These are phyloP conservation scores for Cetonia aurata DNA, from an alignment of 2,888 invertebrate species.

Conservation along the genomic window DNA sequence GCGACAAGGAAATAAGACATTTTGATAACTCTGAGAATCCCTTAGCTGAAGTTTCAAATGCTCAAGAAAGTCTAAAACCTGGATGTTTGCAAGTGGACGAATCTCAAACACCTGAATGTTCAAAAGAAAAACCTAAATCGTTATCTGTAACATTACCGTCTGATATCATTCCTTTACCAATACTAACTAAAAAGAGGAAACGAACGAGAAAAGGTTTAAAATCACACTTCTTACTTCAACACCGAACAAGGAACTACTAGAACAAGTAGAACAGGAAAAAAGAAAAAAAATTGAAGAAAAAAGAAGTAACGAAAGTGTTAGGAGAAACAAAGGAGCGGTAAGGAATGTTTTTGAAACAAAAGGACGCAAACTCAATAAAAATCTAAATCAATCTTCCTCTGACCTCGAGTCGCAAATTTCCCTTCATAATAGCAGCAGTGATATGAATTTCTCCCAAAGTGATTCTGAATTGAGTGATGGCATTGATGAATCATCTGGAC, in stretches of 20 bases:
- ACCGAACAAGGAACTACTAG: background rate
- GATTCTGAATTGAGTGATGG: background rate
- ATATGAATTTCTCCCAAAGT: background rate
- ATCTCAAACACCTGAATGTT: background rate
- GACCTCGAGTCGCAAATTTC: background rate
- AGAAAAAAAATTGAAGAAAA: background rate
- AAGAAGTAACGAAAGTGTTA: too few species aligned
- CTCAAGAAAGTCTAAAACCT: background rate
- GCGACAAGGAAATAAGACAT: too few species aligned
- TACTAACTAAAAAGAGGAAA: background rate
- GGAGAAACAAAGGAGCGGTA: too few species aligned
- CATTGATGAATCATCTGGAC: background rate
- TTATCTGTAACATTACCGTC: background rate
- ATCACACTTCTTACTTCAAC: slow-evolving; percentile 3
- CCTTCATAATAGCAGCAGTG: background rate
- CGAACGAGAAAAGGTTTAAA: background rate
- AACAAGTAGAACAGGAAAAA: background rate
- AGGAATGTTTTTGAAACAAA: background rate
- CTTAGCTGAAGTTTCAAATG: background rate
- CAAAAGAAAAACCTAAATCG: background rate
- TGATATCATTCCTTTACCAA: slow-evolving; percentile 2
- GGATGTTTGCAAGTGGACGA: background rate
- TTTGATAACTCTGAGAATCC: too few species aligned
- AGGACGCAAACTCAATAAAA: background rate
- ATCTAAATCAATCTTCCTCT: background rate